phyloP scores from a whole-genome alignment of 2,888 invertebrate genomes.

The Macrophya annulata region DNA sequence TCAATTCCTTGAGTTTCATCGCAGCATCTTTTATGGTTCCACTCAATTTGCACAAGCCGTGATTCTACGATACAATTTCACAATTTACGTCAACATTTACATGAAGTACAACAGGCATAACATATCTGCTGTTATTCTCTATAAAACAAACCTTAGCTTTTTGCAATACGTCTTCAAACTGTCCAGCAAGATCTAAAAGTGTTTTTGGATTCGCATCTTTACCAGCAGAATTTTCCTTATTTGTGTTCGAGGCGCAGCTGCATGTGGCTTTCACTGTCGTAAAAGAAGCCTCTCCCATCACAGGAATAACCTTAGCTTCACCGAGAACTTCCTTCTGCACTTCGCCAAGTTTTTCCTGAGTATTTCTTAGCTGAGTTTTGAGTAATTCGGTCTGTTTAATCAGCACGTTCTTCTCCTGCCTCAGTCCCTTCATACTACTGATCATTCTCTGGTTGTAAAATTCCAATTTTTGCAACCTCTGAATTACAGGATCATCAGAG shows the following conservation, averaged over 20 bases:
- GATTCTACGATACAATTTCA: constrained; percentile 57
- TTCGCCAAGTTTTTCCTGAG: constrained; percentile 44
- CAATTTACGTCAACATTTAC: background rate
- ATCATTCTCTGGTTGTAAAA: constrained; percentile 49
- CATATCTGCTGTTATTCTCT: background rate
- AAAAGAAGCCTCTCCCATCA: constrained; percentile 41
- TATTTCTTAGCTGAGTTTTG: constrained; percentile 27
- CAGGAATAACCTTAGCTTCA: background rate
- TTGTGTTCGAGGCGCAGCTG: constrained; percentile 40
- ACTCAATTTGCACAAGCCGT: constrained; percentile 60
- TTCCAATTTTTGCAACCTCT: constrained; percentile 54
- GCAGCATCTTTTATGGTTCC: constrained; percentile 61
- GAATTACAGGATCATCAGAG: constrained; percentile 36
- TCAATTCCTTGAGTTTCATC: constrained; percentile 58
- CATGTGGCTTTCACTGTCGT: background rate
- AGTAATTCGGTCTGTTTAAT: constrained; percentile 44
- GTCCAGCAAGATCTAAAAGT: constrained; percentile 57
- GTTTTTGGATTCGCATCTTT: background rate
- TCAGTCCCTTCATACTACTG: constrained; percentile 27
- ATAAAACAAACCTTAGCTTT: constrained; percentile 59
- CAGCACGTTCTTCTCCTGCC: constrained; percentile 44
- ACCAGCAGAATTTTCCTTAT: background rate
- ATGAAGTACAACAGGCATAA: background rate
- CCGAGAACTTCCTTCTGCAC: constrained; percentile 52
- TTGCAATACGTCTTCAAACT: constrained; percentile 60